Percentiles rank a stretch among this genome's conserved stretches.
Evolutionary conservation across 2,113 vertebrate genomes (phyloP).

Genomic region (Helogale parvula): DNA sequence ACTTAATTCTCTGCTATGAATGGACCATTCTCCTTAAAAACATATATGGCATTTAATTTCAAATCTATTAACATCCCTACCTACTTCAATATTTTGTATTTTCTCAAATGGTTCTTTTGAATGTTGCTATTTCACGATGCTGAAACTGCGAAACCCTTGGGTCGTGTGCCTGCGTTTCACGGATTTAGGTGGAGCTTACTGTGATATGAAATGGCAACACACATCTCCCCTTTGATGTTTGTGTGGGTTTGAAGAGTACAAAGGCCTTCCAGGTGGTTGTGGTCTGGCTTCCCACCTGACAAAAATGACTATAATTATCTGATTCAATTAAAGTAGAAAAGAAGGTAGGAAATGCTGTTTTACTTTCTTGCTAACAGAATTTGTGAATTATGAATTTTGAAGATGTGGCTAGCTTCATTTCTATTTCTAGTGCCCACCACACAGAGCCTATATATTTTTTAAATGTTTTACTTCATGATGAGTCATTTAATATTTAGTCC

Average conservation of each 20-base stretch:
- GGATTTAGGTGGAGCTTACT: background rate
- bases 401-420: background rate
- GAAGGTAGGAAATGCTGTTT: background rate
- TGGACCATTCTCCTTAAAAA: background rate
- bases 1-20: background rate
- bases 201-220: background rate
- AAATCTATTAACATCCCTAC: background rate
- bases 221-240: background rate
- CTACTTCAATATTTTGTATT: background rate
- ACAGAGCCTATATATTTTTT: background rate
- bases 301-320: background rate
- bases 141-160: background rate
- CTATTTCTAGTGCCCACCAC: background rate
- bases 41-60: background rate
- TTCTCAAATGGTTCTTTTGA: background rate
- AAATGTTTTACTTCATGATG: background rate
- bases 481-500: background rate
- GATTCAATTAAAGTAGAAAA: background rate
- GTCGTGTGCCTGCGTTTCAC: background rate
- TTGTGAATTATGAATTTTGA: background rate
- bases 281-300: background rate
- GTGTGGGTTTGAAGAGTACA: background rate
- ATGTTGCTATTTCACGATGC: background rate
- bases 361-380: background rate
- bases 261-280: background rate